Evolutionary conservation across 2,888 invertebrate genomes (phyloP).

Genomic region (Pristionchus entomophagus): DNA sequence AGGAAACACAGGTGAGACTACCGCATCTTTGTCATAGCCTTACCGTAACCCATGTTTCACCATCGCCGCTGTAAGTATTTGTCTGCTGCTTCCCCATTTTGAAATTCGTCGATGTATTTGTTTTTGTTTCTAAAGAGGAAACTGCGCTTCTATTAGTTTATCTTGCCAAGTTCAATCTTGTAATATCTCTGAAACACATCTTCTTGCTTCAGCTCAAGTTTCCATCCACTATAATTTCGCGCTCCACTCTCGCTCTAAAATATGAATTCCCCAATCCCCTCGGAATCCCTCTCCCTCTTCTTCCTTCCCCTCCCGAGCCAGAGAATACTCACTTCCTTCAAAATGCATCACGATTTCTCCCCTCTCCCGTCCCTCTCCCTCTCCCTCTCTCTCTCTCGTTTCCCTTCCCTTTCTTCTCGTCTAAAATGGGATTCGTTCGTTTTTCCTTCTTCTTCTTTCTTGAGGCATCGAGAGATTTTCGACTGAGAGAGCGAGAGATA

Average conservation of each 20-base stretch:
- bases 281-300: not conserved
- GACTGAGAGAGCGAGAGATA: not conserved
- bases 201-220: too few relatives aligned
- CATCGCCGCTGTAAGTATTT: too few relatives aligned
- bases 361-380: not conserved
- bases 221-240: too few relatives aligned
- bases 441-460: not conserved
- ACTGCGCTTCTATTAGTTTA: too few relatives aligned
- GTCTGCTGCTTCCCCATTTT: too few relatives aligned
- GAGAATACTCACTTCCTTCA: conserved; percentile 33
- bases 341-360: conserved; percentile 42
- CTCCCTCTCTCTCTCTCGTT: conserved; percentile 24
- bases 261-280: not conserved
- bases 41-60: too few relatives aligned
- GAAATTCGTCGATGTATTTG: too few relatives aligned
- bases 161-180: too few relatives aligned
- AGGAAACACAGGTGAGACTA: conserved; percentile 65
- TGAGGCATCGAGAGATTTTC: not conserved
- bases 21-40: too few relatives aligned
- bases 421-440: conserved; percentile 39
- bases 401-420: conserved; percentile 5
- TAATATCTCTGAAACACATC: not conserved
- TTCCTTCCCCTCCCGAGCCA: too few relatives aligned
- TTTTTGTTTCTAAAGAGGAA: too few relatives aligned
- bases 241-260: not conserved